phyloP scores from a whole-genome alignment of 1,140 invertebrate species.

The Diplogasteroides magnus region DNA sequence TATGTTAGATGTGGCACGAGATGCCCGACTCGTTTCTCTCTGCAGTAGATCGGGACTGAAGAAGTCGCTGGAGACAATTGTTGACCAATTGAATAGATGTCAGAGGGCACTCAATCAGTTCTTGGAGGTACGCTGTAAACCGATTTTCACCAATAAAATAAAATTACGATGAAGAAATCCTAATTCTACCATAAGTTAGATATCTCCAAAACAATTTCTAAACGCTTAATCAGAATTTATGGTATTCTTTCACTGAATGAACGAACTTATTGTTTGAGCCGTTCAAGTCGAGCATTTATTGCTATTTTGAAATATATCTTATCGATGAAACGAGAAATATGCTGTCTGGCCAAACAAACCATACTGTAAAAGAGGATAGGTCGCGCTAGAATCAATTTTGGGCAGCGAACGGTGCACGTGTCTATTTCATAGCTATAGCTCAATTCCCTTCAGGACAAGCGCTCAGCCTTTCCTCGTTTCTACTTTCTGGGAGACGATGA shows the following conservation, averaged over 20 bases:
- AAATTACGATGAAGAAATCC: no score
- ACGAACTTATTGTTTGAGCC: no score
- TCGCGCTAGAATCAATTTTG: no score
- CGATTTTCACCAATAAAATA: neutral
- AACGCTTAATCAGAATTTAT: no score
- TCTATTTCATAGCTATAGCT: no score
- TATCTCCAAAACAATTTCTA: neutral
- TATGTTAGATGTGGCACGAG: slow-evolving; percentile 67
- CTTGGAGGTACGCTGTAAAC: slow-evolving; percentile 68
- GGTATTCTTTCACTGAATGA: no score
- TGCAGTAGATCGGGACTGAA: slow-evolving; percentile 71
- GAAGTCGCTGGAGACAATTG: slow-evolving; percentile 70
- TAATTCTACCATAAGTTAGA: no score
- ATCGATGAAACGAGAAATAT: no score
- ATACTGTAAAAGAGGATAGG: no score
- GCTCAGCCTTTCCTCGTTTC: slow-evolving; percentile 86
- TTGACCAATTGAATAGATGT: slow-evolving; percentile 80
- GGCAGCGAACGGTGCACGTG: no score
- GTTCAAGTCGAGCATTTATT: no score
- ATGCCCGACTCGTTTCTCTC: slow-evolving; percentile 75
- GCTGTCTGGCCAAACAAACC: no score
- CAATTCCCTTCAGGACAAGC: slow-evolving; percentile 84
- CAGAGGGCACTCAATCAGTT: slow-evolving; percentile 90
- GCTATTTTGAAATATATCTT: neutral
- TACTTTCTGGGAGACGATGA: slow-evolving; percentile 99